These are phyloP conservation scores for Anomalospiza imberbis DNA, from an alignment of 2,797 vertebrate species.

Conservation along the genomic window DNA sequence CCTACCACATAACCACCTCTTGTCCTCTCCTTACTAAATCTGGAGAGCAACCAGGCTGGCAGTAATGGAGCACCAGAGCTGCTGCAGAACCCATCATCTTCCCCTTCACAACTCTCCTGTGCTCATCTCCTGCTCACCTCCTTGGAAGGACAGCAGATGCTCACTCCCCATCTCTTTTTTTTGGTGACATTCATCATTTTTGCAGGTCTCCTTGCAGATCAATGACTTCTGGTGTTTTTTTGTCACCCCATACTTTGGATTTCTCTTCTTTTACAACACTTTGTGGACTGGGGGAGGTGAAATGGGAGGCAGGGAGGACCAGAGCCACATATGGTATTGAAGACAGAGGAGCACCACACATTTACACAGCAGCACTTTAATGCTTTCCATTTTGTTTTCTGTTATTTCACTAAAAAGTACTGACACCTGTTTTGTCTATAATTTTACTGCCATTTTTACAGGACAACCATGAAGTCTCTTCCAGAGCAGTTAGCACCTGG, in stretches of 20 bases:
- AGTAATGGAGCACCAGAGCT: background rate
- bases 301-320: background rate
- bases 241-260: background rate
- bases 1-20: background rate
- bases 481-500: background rate
- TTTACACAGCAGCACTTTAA: background rate
- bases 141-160: background rate
- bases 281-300: background rate
- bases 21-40: background rate
- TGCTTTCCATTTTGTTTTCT: background rate
- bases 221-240: background rate
- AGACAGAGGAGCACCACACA: background rate
- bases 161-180: background rate
- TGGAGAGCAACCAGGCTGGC: accelerated
- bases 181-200: background rate
- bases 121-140: background rate
- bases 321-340: background rate
- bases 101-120: background rate
- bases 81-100: background rate
- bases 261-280: background rate
- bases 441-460: background rate
- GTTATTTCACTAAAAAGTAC: background rate
- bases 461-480: background rate
- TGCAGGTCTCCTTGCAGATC: background rate
- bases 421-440: background rate